A percentile compares a stretch with the other conserved stretches of the same genome.
These are phyloP conservation scores for Sceliomorpha sp. DNA, from an alignment of 2,888 invertebrate species.

Conservation along the genomic window DNA sequence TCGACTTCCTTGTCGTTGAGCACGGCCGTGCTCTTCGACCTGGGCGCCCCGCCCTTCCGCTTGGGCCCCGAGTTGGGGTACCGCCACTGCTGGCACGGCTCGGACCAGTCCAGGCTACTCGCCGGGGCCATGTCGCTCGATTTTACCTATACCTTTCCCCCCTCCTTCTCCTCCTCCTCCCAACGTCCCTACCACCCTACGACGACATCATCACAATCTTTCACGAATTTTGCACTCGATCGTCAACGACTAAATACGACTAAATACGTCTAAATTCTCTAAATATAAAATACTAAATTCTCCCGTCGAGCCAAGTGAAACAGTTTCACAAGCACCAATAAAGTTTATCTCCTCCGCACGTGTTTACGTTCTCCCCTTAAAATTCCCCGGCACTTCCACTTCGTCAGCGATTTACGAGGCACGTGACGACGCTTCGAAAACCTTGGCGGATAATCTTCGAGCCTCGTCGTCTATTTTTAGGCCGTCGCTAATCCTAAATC, in stretches of 20 bases:
- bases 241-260: no score
- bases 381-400: no score
- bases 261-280: no score
- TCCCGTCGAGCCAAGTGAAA: no score
- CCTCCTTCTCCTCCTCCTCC: no score
- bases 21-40: constrained; percentile 68
- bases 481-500: constrained; percentile 31
- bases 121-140: constrained; percentile 70
- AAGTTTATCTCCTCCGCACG: no score
- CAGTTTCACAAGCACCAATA: no score
- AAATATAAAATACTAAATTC: no score
- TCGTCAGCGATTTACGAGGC: constrained; percentile 3
- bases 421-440: constrained; percentile 23
- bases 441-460: constrained; percentile 42
- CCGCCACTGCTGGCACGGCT: constrained; percentile 75
- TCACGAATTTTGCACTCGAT: no score
- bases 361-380: not conserved
- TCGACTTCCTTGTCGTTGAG: constrained; percentile 68
- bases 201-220: no score
- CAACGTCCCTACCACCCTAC: no score
- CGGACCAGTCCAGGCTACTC: constrained; percentile 74
- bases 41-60: constrained; percentile 56
- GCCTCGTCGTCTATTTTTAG: constrained; percentile 45
- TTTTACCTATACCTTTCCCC: no score
- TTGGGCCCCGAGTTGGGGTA: constrained; percentile 67